These are phyloP conservation scores for Drosophila elegans DNA, from an alignment of 1,140 invertebrate genomes.

Conservation along the genomic window DNA sequence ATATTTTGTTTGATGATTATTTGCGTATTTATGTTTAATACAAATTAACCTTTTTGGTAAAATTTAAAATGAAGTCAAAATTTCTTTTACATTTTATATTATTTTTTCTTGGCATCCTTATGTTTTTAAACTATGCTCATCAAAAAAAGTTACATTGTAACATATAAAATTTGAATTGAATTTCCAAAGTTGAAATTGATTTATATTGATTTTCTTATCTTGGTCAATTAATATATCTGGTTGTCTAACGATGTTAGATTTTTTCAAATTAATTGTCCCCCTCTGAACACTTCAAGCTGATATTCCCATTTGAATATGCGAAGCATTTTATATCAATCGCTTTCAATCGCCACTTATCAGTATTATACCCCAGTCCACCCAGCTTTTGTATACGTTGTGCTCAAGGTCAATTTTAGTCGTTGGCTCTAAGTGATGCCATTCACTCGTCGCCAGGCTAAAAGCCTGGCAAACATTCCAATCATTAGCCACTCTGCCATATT, in stretches of 20 bases:
- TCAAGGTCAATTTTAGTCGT: slow-evolving; percentile 53
- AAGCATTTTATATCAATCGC: slow-evolving; percentile 37
- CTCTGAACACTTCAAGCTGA: slow-evolving; percentile 4
- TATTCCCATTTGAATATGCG: slow-evolving; percentile 32
- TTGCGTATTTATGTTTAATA: neutral
- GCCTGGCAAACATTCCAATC: slow-evolving; percentile 34
- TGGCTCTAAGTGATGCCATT: slow-evolving; percentile 45
- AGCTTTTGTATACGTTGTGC: neutral
- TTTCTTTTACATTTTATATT: no score
- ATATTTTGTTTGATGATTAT: neutral
- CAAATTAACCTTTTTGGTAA: no score
- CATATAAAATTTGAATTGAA: no score
- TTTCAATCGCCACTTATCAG: slow-evolving; percentile 48
- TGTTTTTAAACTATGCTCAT: no score
- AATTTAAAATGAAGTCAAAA: no score
- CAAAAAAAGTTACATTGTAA: no score
- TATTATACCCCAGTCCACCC: neutral
- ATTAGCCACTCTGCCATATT: slow-evolving; percentile 52
- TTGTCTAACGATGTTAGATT: neutral
- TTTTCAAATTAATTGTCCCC: slow-evolving; percentile 8
- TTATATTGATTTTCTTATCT: no score
- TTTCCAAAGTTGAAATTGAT: no score
- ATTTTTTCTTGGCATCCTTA: no score
- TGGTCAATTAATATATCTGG: neutral
- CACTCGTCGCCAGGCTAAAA: slow-evolving; percentile 26